Evolutionary conservation across 2,888 invertebrate genomes (phyloP), one percentile per base, ranked within the genome.

Genomic region (Stenodema calcarata): DNA sequence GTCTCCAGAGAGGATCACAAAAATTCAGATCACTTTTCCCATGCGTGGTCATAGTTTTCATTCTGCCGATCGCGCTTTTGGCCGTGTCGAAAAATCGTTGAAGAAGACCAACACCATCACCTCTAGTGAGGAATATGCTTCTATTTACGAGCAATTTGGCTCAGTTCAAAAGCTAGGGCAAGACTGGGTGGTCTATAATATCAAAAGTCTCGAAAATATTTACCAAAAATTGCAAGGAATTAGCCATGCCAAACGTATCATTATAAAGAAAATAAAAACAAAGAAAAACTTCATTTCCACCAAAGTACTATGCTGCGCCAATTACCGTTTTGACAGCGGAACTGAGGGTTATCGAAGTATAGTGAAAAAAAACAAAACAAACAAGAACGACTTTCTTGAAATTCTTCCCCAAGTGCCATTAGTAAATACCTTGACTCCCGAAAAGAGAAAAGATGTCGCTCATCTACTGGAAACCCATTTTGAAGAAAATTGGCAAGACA

Each of bases 21-120:
- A 41, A 76, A 42, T 87, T n/a, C 69, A 76, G 11, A n/a, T 87
- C 27, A 86, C 86, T 12, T 86, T 86, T 27, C 86, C 86, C 1
- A 54, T 69, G 3, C 47, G 86, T 14, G 86, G 86, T 18, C 86
- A 86, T 41, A 69, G 69, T 30, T 86, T 78, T 41, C 27, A 78
- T 2, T 79, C 86, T 9, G 86, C 86, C 12, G 86, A 86, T 73
- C 47, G 86, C 4, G 86, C 41, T 1, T 86, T 86, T 47, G 86
- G 86, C 14, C 76, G 79, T 27, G 86, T 54, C 1, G 86, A 47
- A 18, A 86, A 44, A 50, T 6, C 41, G 11, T 47, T 85, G 41
- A 85, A 83, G 23, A 75, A 76, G 7, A 69, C 76, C 27, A 16
- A 75, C 9, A 76, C 76, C 27, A 76, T 85, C 62, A 76, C 76